These are phyloP conservation scores for Rhynchopsitta pachyrhyncha DNA, from an alignment of 2,113 vertebrate genomes.

Conservation along the genomic window DNA sequence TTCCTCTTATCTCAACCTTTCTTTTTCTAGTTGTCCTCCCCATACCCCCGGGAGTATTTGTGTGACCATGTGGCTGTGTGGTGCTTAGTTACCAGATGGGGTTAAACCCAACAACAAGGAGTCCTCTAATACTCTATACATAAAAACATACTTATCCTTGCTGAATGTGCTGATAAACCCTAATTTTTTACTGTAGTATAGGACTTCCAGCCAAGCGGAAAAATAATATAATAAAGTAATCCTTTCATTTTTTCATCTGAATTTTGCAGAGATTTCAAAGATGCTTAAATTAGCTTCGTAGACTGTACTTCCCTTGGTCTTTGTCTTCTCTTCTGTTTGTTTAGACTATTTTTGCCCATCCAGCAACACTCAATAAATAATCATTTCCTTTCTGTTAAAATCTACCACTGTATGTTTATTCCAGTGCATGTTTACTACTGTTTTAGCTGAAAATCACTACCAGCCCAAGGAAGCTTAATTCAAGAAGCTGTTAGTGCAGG, in stretches of 20 bases:
- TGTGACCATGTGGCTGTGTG: not conserved
- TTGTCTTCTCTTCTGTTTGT: constrained; percentile 41
- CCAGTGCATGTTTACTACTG: not conserved
- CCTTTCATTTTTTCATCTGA: not conserved
- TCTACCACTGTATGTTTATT: not conserved
- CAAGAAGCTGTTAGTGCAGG: not conserved
- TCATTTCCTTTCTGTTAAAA: not conserved
- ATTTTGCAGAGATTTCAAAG: not conserved
- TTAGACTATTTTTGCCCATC: not conserved
- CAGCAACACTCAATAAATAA: constrained; percentile 36
- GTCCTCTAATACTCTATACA: not conserved
- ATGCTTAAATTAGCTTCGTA: not conserved
- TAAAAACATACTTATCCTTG: not conserved
- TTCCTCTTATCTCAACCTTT: not conserved
- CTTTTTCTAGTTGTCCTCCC: not conserved
- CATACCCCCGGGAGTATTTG: not conserved
- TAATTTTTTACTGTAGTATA: not conserved
- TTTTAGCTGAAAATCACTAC: not conserved
- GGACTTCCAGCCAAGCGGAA: not conserved
- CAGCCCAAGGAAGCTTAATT: not conserved
- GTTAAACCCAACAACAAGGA: not conserved
- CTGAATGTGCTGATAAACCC: not conserved
- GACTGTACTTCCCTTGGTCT: not conserved
- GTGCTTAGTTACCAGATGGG: not conserved
- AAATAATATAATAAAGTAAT: not conserved